Evolutionary conservation across 2,888 invertebrate genomes (phyloP), one percentile per base, ranked within the genome.

Genomic region (Parascotia fuliginaria): DNA sequence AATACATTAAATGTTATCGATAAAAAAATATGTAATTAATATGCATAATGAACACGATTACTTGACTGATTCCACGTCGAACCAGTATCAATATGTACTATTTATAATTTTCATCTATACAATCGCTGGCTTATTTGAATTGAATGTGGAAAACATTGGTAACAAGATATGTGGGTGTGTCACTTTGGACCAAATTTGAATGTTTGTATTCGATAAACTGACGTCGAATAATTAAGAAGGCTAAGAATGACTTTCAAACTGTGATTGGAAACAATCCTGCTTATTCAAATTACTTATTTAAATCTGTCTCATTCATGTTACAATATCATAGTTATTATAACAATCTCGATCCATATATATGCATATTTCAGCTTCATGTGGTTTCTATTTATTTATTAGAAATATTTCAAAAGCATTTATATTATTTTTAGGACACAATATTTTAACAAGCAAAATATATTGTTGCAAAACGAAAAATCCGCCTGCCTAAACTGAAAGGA

Each of bases 61-160:
- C 31, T 52, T 42, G 28, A n/a, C 58, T 62, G 47, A 52, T 62
- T 51, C 29, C 45, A 42, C 51, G 48, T 58, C 43, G 27, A 54
- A 59, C 39, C 44, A 41, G 51, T 50, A 43, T 51, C 31, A 7
- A 49, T 41, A n/a, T n/a, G n/a, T n/a, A 58, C 36, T 46, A 52
- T 45, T 62, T 58, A 54, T 45, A 32, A 28, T 64, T 56, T 63
- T 50, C 42, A 37, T 38, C 15, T 9, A 11, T 16, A 54, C 58
- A 50, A 53, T 54, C 67, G 57, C 63, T 65, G 61, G 52, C 76
- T 73, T 72, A 82, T 85, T 85, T 79, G 79, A 85, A 85, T 83
- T 79, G 79, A 82, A 84, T 84, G 72, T 79, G 70, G 71, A 74
- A 78, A 63, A 73, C 61, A 65, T 71, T 68, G 51, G 60, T 53